These are phyloP conservation scores for Formica selysi DNA, from an alignment of 1,140 invertebrate genomes.

Conservation along the genomic window DNA sequence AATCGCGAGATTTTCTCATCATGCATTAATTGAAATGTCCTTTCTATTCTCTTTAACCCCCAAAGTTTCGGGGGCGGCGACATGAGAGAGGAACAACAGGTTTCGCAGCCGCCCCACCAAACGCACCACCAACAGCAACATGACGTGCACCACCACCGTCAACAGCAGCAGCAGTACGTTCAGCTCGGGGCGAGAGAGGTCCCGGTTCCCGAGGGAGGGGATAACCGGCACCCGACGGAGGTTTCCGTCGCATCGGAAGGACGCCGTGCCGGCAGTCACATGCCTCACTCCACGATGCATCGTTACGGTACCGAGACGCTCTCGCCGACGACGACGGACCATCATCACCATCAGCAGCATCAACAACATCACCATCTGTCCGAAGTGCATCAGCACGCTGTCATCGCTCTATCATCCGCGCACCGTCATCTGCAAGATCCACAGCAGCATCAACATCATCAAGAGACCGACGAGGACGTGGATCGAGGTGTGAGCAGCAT, in stretches of 20 bases:
- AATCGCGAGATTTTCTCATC: not conserved
- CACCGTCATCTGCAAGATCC: conserved; percentile 65
- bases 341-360: conserved; percentile 76
- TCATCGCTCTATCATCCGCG: not conserved
- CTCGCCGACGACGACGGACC: conserved; percentile 79
- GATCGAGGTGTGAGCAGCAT: conserved; percentile 76
- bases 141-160: conserved; percentile 56
- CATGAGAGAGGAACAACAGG: conserved; percentile 75
- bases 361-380: conserved; percentile 71
- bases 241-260: conserved; percentile 77
- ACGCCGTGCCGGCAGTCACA: conserved; percentile 82
- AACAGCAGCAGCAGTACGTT: conserved; percentile 62
- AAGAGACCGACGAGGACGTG: conserved; percentile 70
- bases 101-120: conserved; percentile 68
- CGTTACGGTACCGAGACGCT: conserved; percentile 82
- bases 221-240: conserved; percentile 78
- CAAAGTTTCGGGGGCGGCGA: conserved; percentile 64
- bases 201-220: conserved; percentile 81
- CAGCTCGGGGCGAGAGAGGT: conserved; percentile 79
- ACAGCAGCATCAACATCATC: conserved; percentile 65
- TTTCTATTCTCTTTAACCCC: not conserved
- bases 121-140: conserved; percentile 70
- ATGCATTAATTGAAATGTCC: not conserved
- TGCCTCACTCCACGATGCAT: conserved; percentile 84
- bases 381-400: conserved; percentile 58